phyloP scores from a whole-genome alignment of 2,888 invertebrate species.

The Sericinus montela region DNA sequence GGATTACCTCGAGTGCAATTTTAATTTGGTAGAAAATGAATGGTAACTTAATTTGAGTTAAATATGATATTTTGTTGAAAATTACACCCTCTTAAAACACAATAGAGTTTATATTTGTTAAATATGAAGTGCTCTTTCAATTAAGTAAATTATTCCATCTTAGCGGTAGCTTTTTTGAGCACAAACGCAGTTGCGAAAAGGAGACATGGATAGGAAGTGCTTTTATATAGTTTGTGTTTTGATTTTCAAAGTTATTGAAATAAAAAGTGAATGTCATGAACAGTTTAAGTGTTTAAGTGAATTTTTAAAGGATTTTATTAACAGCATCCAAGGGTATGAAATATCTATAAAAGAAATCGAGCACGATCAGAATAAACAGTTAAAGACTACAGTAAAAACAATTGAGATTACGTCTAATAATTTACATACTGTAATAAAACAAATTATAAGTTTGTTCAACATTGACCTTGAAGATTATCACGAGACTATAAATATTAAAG shows the following conservation, averaged over 20 bases:
- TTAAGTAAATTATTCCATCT: not conserved
- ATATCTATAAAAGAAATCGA: slow-evolving; percentile 9
- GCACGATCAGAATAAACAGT: not conserved
- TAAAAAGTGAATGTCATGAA: not conserved
- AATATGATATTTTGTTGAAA: slow-evolving; percentile 6
- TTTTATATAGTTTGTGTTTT: not conserved
- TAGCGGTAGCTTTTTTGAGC: not conserved
- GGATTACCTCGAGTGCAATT: no score
- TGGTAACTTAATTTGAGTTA: no score
- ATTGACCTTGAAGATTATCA: not conserved
- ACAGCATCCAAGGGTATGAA: slow-evolving; percentile 20
- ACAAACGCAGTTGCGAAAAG: slow-evolving; percentile 1
- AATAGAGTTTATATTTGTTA: not conserved
- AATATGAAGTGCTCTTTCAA: not conserved
- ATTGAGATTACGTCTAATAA: slow-evolving; percentile 8
- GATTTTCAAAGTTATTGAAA: not conserved
- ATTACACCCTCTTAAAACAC: not conserved
- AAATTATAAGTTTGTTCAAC: slow-evolving; percentile 4
- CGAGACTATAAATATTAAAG: slow-evolving; percentile 1
- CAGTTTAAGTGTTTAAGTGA: slow-evolving; percentile 1
- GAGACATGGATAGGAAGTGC: slow-evolving; percentile 1
- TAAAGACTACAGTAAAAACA: not conserved
- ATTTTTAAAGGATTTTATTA: not conserved
- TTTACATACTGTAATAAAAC: slow-evolving; percentile 1
- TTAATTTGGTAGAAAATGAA: no score